A percentile compares a stretch with the other conserved stretches of the same genome.
These are phyloP conservation scores for Poecile atricapillus DNA, from an alignment of 2,113 vertebrate species.

Conservation along the genomic window DNA sequence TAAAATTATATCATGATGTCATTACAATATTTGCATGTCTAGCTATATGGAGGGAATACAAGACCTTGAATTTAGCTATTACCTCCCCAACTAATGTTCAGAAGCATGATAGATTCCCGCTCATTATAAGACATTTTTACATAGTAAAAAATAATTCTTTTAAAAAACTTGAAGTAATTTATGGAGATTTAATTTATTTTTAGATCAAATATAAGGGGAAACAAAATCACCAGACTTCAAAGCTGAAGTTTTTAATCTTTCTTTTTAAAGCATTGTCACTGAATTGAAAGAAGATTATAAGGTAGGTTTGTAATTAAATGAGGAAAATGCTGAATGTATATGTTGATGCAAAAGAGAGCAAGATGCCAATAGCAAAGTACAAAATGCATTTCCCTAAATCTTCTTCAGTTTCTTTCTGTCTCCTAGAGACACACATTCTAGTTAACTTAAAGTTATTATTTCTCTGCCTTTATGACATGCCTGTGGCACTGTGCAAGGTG, in stretches of 20 bases:
- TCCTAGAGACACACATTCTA: neutral
- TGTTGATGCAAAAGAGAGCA: neutral
- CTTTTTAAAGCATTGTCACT: neutral
- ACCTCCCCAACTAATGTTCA: neutral
- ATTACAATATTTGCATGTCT: neutral
- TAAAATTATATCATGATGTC: neutral
- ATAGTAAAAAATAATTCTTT: neutral
- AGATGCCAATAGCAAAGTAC: neutral
- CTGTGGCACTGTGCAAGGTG: neutral
- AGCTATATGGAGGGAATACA: neutral
- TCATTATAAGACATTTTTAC: neutral
- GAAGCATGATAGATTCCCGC: neutral
- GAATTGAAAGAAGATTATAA: neutral
- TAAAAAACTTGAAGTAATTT: neutral
- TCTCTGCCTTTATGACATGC: neutral
- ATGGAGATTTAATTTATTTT: neutral
- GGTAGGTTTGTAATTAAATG: neutral
- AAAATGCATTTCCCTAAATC: neutral
- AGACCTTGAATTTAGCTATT: neutral
- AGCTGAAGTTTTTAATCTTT: neutral
- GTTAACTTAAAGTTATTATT: neutral
- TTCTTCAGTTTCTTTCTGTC: neutral
- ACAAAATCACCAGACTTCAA: neutral
- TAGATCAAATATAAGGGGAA: neutral
- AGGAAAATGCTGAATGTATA: neutral